Base-by-base conservation (phyloP, 2,888 invertebrate genomes). In the Drosophila neotestacea region DNA sequence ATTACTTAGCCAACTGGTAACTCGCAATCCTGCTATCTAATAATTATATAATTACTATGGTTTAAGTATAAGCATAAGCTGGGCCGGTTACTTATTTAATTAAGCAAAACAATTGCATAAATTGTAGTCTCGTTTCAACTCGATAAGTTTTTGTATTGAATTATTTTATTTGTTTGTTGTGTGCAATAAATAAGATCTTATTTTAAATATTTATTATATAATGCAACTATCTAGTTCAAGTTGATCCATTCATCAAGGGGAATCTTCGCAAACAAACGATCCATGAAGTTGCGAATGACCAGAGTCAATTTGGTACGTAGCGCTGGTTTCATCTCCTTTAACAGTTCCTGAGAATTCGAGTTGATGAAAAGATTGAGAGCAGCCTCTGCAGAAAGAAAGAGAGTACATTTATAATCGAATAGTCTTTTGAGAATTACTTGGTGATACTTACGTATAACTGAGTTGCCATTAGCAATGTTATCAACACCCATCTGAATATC, bases 271-370 rank as follows among this genome's bases (percentile, higher is more conserved):
- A 97, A 96, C 56, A 97, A 93, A 77, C 95, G 95, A 83, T 96
- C 95, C 55, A 97, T 94, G 91, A 97, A 97, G 70, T 88, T 94
- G 30, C 95, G 94, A 95, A 97, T 96, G 74, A 96, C 95, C 76
- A 94, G 94, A 6, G 96, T 94, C 32, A 97, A 93, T 91, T 97
- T 97, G 71, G 94, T 94, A 88, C 96, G 95, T 63, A 97, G 93
- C 85, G 96, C 95, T 0, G 97, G 97, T 89, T 97, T 97, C 97
- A 97, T 97, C 93, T 97, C 97, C 89, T 96, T 96, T 48, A 97
- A 92, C 11, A 97, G 93, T 77, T 97, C 97, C 88, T 97, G 97
- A 0, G 96, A 95, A 91, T 97, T 96, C 1, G 96, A 95, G 92
- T 97, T 97, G 92, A 97, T 97, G 93, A 97, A 97, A 50, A 97